Evolutionary conservation across 2,888 invertebrate genomes (phyloP).

Genomic region (Molorchus minor): DNA sequence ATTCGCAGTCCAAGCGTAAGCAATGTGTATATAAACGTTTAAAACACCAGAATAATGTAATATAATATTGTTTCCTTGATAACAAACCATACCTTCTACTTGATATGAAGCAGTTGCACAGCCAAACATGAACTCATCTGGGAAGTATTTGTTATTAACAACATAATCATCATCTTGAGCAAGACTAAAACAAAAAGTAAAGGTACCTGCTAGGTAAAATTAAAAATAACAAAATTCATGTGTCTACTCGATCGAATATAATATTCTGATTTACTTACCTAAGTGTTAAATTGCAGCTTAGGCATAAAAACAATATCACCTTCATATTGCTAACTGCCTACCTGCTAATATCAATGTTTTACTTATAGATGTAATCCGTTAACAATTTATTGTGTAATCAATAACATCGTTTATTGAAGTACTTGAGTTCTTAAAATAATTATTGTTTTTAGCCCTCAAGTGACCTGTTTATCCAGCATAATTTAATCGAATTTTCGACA

Average conservation of each 20-base stretch:
- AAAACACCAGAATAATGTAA: no score
- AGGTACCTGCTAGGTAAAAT: not conserved
- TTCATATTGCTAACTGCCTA: not conserved
- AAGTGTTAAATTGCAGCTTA: not conserved
- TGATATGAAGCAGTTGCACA: slow-evolving; percentile 33
- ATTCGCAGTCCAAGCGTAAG: no score
- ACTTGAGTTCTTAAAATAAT: no score
- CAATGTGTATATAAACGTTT: no score
- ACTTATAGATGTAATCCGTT: not conserved
- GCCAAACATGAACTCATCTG: slow-evolving; percentile 34
- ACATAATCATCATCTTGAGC: slow-evolving; percentile 3
- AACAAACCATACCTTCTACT: slow-evolving; percentile 43
- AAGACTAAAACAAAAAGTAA: not conserved
- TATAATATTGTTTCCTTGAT: no score
- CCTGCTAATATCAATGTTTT: not conserved
- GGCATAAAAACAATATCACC: not conserved
- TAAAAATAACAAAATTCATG: no score
- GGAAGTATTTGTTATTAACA: slow-evolving; percentile 49
- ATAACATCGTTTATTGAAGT: no score
- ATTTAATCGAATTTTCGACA: no score
- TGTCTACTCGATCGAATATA: no score
- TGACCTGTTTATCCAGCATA: no score
- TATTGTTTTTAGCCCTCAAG: no score
- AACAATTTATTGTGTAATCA: no score
- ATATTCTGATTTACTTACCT: slow-evolving; percentile 12